Evolutionary conservation across 2,888 invertebrate genomes (phyloP), one percentile per base, ranked within the genome.

Genomic region (Dinocampus coccinellae): DNA sequence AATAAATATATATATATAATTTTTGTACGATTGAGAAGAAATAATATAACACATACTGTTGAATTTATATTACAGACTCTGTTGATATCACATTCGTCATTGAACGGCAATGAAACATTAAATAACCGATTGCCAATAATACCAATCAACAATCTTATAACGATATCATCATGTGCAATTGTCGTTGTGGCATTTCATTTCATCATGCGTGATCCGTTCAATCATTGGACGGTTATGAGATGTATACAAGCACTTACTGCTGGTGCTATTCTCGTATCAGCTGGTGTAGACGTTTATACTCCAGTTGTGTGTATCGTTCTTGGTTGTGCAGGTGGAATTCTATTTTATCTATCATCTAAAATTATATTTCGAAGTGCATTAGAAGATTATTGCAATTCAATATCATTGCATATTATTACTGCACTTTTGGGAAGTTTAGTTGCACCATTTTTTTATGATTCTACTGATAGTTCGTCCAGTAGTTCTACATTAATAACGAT

Each of bases 381-480:
- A 10, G 88, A 88, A 71, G 88, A 88, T 74, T 83, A 86, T 70
- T 87, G 87, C 73, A 87, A 88, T 64, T 73, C 86, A 9, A 70
- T 82, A 1, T 78, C 85, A 1, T 81, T 83, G 7, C 86, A 88
- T 73, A 71, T 88, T 0, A 74, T 80, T 11, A 81, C 82, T 57
- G 84, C 83, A 2, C 61, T 85, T 36, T 24, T 85, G 10, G 88
- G 87, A 1, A 79, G 78, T 22, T 24, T 85, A 0, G 36, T 85
- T 4, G 84, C 82, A 0, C 82, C 87, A 0, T 53, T 87, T 2
- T 29, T 16, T 0, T 42, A 73, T 6, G 63, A 58, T n/a, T 36
- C 63, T 0, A 2, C 20, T 3, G 11, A 20, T 1, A 62, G 33
- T 62, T 39, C 42, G 6, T 13, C 22, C 34, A 11, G 13, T 13